Percentiles rank a stretch among this genome's conserved stretches.
Conservation (phyloP, 2,113 vertebrate genomes). For the Muntiacus muntjak region DNA sequence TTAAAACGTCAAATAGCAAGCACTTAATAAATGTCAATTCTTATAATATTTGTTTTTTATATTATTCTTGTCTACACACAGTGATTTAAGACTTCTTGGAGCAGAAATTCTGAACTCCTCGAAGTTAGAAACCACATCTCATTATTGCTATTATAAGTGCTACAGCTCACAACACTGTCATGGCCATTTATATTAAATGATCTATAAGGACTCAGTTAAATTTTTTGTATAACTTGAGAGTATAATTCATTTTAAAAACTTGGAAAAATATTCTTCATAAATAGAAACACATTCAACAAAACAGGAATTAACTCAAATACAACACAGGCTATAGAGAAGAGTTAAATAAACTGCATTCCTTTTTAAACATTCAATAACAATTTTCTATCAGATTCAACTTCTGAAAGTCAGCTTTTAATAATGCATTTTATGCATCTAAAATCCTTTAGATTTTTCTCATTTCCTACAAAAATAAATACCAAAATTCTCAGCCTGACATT, state of each 20-base stretch:
- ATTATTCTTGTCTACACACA: background rate
- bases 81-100: background rate
- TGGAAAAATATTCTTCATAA: background rate
- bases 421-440: background rate
- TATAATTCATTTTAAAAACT: background rate
- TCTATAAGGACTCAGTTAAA: background rate
- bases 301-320: slow-evolving; percentile 11
- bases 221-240: background rate
- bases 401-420: slow-evolving; percentile 21
- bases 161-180: background rate
- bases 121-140: background rate
- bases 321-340: background rate
- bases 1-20: background rate
- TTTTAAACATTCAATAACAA: slow-evolving; percentile 19
- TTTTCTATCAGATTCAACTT: slow-evolving; percentile 18
- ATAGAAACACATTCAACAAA: slow-evolving; percentile 6
- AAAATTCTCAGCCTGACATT: slow-evolving; percentile 23
- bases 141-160: background rate
- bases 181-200: background rate
- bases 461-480: slow-evolving; percentile 20
- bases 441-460: slow-evolving; percentile 27
- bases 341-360: background rate
- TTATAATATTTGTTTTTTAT: background rate
- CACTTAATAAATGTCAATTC: background rate
- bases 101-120: background rate